Evolutionary conservation across 2,113 vertebrate genomes (phyloP), one percentile per base, ranked within the genome.

Genomic region (Clinocottus analis): DNA sequence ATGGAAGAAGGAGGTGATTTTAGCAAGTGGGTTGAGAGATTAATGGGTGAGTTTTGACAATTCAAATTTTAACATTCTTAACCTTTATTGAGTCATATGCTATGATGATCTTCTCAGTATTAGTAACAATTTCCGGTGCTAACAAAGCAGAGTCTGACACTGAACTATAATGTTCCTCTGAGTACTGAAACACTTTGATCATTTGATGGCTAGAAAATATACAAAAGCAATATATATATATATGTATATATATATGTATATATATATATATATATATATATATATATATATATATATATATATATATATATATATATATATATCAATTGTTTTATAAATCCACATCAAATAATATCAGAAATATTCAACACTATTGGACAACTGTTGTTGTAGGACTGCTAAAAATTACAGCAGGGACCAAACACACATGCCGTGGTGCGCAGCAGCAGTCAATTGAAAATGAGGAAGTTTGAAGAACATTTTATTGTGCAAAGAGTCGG

Each of bases 1-100:
- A 89, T 33, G 61, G 53, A 81, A 66, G 89, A 60, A 76, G 88
- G 88, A 90, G 83, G 89, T 91, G 90, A 91, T 87, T 80, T 45
- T 90, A 23, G 68, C 82, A 69, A 85, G 86, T 88, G 72, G 70
- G 82, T 8, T 64, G 85, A 65, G 31, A 73, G 70, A 90, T 87
- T 70, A 72, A 58, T 64, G 77, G 65, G 65, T 73, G 76, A 27
- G 75, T 71, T 80, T 62, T 85, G 75, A 89, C 81, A 55, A 82
- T 85, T 80, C 63, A 21, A 39, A 76, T 84, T 41, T 77, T 25
- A 81, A 75, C n/a, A 65, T n/a, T 72, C 77, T 35, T n/a, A 67
- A 70, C 66, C 49, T 49, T 64, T n/a, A 41, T 61, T 77, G 84
- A 89, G 51, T 90, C 80, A 83, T 74, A 21, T 43, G 53, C 62